A percentile compares a stretch with the other conserved stretches of the same genome.
Evolutionary conservation across 2,888 invertebrate species (phyloP).

Genomic region (Xestia xanthographa): DNA sequence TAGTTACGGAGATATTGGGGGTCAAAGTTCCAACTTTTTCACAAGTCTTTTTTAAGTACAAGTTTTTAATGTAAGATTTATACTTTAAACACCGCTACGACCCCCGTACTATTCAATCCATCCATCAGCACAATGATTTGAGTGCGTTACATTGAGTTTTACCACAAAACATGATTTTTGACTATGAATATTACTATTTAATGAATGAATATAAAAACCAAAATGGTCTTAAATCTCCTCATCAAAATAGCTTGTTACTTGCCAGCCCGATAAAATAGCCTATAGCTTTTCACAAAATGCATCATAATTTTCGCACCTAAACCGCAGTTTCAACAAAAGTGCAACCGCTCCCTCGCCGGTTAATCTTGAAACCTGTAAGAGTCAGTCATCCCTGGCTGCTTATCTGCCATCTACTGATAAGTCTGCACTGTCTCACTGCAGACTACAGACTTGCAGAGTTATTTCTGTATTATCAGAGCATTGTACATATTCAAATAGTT

Average conservation of each 20-base stretch:
- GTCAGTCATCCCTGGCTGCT: slow-evolving; percentile 50
- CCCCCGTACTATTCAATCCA: too few species aligned
- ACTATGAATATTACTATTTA: too few species aligned
- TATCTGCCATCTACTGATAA: slow-evolving; percentile 62
- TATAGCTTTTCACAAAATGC: background rate
- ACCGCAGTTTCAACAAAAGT: slow-evolving; percentile 24
- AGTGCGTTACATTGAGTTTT: too few species aligned
- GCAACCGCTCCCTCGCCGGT: slow-evolving; percentile 11
- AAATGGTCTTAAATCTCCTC: background rate
- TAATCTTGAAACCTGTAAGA: slow-evolving; percentile 57
- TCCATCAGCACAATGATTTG: too few species aligned
- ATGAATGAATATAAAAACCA: background rate
- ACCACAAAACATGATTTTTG: too few species aligned
- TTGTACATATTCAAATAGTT: slow-evolving; percentile 8
- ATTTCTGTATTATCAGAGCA: slow-evolving; percentile 46
- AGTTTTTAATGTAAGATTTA: too few species aligned
- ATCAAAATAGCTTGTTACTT: background rate
- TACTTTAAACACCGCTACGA: too few species aligned
- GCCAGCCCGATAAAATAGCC: background rate
- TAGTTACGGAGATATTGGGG: too few species aligned
- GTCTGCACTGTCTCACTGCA: slow-evolving; percentile 24
- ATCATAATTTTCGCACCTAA: too few species aligned
- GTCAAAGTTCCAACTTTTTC: too few species aligned
- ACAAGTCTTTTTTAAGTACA: too few species aligned
- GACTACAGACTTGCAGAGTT: slow-evolving; percentile 39